phyloP scores from a whole-genome alignment of 1,140 invertebrate species.

The Drosophila guanche region DNA sequence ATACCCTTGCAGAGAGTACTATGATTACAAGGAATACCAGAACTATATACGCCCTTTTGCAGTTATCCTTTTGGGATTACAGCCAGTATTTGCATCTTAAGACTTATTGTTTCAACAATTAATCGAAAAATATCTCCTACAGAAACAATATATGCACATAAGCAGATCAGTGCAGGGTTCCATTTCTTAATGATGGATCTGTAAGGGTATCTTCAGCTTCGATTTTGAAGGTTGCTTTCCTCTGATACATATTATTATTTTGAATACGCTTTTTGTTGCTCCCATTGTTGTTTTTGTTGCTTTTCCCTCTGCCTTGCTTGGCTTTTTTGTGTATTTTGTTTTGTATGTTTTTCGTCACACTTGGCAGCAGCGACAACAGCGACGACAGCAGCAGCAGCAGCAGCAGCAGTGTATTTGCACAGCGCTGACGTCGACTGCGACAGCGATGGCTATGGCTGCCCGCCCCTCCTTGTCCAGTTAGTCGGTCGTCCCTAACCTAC shows the following conservation, averaged over 20 bases:
- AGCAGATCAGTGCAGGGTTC: no score
- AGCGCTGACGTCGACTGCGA: conserved; percentile 47
- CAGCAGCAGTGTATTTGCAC: conserved; percentile 68
- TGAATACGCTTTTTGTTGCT: conserved; percentile 76
- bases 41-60: no score
- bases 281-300: conserved; percentile 54
- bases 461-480: conserved; percentile 53
- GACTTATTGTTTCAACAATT: no score
- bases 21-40: no score
- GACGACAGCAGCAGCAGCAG: conserved; percentile 28
- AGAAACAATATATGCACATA: no score
- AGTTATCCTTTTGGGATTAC: no score
- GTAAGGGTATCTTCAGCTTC: no score
- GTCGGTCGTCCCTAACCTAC: conserved; percentile 75
- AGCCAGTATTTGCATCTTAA: no score
- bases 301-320: conserved; percentile 33
- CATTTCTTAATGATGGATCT: no score
- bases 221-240: conserved; percentile 12
- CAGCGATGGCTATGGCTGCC: conserved; percentile 28
- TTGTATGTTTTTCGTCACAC: conserved; percentile 81
- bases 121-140: no score
- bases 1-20: no score
- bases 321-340: conserved; percentile 74
- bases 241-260: conserved; percentile 65
- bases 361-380: conserved; percentile 61